Evolutionary conservation across 2,113 vertebrate genomes (phyloP).

Genomic region (Bubo blakistoni): DNA sequence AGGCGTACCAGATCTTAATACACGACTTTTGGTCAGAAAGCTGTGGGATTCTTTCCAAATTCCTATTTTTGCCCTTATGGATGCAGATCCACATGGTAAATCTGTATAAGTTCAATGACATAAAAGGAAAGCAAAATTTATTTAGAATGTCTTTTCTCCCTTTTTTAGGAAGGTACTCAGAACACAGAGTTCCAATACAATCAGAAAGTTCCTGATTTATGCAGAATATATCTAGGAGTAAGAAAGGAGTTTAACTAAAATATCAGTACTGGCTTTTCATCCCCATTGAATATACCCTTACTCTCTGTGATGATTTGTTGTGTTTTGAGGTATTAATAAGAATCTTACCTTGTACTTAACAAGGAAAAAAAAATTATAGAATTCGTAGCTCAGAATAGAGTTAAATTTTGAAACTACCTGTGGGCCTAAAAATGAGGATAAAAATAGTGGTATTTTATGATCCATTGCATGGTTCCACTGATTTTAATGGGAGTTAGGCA

Average conservation of each 20-base stretch:
- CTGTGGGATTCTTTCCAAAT: constrained; percentile 87
- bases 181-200: not conserved
- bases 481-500: not conserved
- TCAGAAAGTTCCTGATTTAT: not conserved
- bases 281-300: not conserved
- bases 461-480: not conserved
- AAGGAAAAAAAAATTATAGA: not conserved
- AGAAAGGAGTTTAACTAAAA: not conserved
- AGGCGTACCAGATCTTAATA: constrained; percentile 94
- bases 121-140: not conserved
- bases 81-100: constrained; percentile 93
- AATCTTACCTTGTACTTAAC: not conserved
- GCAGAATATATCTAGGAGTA: not conserved
- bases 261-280: not conserved
- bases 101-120: not conserved
- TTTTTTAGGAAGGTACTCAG: not conserved
- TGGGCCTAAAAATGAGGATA: not conserved
- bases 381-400: not conserved
- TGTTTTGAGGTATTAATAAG: not conserved
- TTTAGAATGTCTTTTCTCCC: not conserved
- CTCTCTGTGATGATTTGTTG: not conserved
- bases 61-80: constrained; percentile 88
- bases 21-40: constrained; percentile 89
- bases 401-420: not conserved
- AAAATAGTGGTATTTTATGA: not conserved